Percentiles rank a stretch among this genome's conserved stretches.
Evolutionary conservation across 2,888 invertebrate species (phyloP).

Genomic region (Thereva nobilitata): DNA sequence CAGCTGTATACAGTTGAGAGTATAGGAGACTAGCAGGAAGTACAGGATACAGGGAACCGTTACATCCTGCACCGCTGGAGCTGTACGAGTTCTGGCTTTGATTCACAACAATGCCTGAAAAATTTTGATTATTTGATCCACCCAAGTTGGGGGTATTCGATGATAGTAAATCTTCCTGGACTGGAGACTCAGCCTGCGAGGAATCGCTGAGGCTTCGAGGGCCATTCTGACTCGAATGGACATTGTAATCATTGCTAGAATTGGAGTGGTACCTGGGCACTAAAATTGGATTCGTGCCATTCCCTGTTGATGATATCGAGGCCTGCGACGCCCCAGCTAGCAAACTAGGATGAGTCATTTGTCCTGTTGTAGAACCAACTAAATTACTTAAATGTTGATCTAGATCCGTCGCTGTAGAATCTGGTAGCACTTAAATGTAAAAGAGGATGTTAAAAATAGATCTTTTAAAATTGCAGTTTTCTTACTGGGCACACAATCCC

Average conservation of each 20-base stretch:
- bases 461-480: not conserved
- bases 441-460: not conserved
- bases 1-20: constrained; percentile 81
- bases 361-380: constrained; percentile 62
- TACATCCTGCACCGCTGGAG: constrained; percentile 63
- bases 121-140: constrained; percentile 58
- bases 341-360: constrained; percentile 59
- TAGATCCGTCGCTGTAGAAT: constrained; percentile 74
- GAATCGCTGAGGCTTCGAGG: constrained; percentile 82
- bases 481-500: constrained; percentile 61
- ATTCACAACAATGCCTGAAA: constrained; percentile 60
- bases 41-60: constrained; percentile 76
- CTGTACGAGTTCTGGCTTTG: constrained; percentile 64
- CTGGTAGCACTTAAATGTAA: constrained; percentile 69
- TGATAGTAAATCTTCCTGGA: constrained; percentile 74
- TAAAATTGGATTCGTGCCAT: constrained; percentile 60
- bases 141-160: constrained; percentile 68
- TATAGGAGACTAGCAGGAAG: constrained; percentile 80
- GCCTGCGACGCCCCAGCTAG: constrained; percentile 60
- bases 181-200: constrained; percentile 80
- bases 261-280: constrained; percentile 68
- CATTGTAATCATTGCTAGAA: constrained; percentile 66
- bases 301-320: constrained; percentile 55
- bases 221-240: constrained; percentile 63
- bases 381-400: constrained; percentile 73